Evolutionary conservation across 2,113 vertebrate genomes (phyloP).

Genomic region (Hemiscyllium ocellatum): DNA sequence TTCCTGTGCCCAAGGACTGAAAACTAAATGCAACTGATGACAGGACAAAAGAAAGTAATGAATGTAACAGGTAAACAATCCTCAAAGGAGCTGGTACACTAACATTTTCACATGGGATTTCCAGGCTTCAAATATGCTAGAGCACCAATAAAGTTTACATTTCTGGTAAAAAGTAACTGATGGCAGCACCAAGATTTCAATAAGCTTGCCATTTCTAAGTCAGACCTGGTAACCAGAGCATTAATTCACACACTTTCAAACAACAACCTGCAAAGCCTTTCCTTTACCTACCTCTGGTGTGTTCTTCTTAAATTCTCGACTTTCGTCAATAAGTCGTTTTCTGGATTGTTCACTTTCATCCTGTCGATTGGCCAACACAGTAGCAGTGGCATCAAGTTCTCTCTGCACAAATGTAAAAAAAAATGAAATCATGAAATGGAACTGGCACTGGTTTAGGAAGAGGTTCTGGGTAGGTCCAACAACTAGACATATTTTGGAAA

Average conservation of each 20-base stretch:
- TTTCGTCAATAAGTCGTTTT: constrained; percentile 97
- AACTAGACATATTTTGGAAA: background rate
- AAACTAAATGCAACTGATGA: background rate
- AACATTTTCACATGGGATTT: background rate
- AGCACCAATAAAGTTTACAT: background rate
- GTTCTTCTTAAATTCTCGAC: constrained; percentile 98
- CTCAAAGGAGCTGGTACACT: background rate
- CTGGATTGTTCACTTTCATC: constrained; percentile 97
- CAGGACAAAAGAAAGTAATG: background rate
- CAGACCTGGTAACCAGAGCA: background rate
- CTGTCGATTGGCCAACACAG: constrained; percentile 93
- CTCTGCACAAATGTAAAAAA: constrained; percentile 59
- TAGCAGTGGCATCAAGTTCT: constrained; percentile 94
- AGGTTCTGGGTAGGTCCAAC: background rate
- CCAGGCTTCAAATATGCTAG: background rate
- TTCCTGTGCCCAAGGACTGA: background rate
- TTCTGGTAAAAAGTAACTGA: background rate
- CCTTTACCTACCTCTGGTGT: constrained; percentile 85
- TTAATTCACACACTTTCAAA: too few species aligned
- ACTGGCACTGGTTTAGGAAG: background rate
- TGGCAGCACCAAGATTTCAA: background rate
- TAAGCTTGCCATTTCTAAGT: background rate
- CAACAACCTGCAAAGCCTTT: background rate
- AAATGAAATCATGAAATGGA: constrained; percentile 40
- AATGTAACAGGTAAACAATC: background rate